Percentiles rank a stretch among this genome's conserved stretches.
Conservation (phyloP, 2,888 invertebrate genomes). For the Tanytarsus gracilentus region DNA sequence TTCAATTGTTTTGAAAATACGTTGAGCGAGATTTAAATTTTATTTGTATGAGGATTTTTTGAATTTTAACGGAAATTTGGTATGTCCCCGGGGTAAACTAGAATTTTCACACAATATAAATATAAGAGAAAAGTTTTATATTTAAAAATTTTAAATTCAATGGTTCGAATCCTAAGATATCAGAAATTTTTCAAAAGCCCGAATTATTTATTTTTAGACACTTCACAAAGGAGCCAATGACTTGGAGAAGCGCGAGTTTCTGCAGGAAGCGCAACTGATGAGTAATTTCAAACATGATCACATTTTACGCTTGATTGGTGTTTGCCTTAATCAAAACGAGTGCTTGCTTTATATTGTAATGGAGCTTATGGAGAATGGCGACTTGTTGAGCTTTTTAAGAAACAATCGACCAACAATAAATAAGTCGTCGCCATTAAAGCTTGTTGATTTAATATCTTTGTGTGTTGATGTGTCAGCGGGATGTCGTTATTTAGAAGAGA, state of each 20-base stretch:
- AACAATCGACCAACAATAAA: conserved; percentile 69
- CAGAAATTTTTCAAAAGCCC: conserved; percentile 6
- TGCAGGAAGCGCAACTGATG: conserved; percentile 96
- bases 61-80: no score
- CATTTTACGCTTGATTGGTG: conserved; percentile 84
- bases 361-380: conserved; percentile 97
- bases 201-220: conserved; percentile 52
- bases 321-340: conserved; percentile 63
- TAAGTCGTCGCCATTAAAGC: conserved; percentile 55
- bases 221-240: conserved; percentile 84
- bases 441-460: conserved; percentile 82
- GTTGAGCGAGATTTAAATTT: no score
- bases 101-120: no score
- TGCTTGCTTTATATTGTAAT: conserved; percentile 89
- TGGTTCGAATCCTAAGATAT: conserved; percentile 2
- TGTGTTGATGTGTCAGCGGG: conserved; percentile 94
- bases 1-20: no score
- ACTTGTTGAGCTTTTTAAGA: conserved; percentile 81
- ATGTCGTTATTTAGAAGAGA: conserved; percentile 90
- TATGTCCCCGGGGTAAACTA: no score
- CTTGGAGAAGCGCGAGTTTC: conserved; percentile 83
- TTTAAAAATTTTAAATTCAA: neutral
- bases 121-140: conserved; percentile 19
- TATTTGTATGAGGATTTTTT: no score
- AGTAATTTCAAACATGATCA: conserved; percentile 95